Base-by-base conservation (phyloP, 30 jellyfish, hydroid and myxozoan species). In the Pseudorhiza aurosa region DNA sequence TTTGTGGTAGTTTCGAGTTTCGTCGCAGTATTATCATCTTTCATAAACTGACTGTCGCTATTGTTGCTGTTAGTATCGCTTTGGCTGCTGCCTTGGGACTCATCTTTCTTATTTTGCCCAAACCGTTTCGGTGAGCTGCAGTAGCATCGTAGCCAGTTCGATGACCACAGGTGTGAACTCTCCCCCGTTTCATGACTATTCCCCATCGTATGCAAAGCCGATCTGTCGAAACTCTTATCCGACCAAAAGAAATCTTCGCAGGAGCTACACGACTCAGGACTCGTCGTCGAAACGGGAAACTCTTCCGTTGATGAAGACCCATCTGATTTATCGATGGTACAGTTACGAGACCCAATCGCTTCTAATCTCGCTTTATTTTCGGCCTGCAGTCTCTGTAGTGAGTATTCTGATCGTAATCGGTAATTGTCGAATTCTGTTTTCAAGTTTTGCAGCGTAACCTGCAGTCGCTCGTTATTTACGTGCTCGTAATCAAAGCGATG, bases 401-500 rank as follows among this genome's bases (percentile, higher is more conserved):
- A 77, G 77, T 93, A 93, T 67, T 93, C 98, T 11, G 95, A 75
- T 53, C 89, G 77, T 33, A 93, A 35, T 8, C 98, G 86, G 51
- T 93, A 93, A 64, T 87, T 81, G 58, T 93, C 97, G 83, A 45
- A 93, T 4, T 93, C 98, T 10, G 75, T 75, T 57, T 93, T 85
- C 59, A 87, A 31, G 32, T 77, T 43, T 17, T 93, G 95, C 58
- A 85, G 68, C 3, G 89, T 70, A 10, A 70, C 70, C 60, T 93
- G 97, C 27, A 85, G 83, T 37, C 71, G 58, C 43, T 86, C 98
- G 45, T 87, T 89, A 11, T 84, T 87, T 4, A 85, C 65, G 58
- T 93, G 97, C 76, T 93, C 98, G 29, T 68, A 74, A 57, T 93
- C 98, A 70, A 77, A 93, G 35, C 95, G 78, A 47, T 93, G 98